Evolutionary conservation across 2,888 invertebrate species (phyloP), one percentile per base, ranked within the genome.

Genomic region (Drosophila flavopinicola): DNA sequence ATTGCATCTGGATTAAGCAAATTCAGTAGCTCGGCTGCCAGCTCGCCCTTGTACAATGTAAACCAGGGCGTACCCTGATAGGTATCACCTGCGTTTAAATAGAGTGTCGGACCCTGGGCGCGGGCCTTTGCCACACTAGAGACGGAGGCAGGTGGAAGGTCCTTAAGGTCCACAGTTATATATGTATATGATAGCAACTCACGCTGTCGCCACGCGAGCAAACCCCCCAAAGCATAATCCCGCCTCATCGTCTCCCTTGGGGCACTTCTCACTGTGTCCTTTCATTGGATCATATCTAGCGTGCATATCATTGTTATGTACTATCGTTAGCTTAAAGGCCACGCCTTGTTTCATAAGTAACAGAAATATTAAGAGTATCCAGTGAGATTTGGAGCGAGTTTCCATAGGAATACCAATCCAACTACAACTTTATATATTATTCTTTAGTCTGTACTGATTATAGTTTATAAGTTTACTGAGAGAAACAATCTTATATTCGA

Each of bases 261-360:
- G 92, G 77, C 93, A 93, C 1, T 91, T 91, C 0, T 94, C 94
- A 9, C 94, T 94, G 41, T 92, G 92, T 59, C 92, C 92, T 5
- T 94, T 94, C 0, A 95, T 95, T 89, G 96, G 94, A 53, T 96
- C 95, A 84, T 94, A 96, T 63, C 94, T 93, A 1, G 95, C 94
- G 89, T 97, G 97, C 93, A 97, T 95, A 88, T 97, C 97, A 88
- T 97, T 97, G 72, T 95, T 96, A 90, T 97, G 97, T 0, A 97
- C 90, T 45, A 97, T 93, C 6, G 65, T 57, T 1, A 80, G 66
- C 60, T 78, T 73, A 6, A 84, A 54, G 0, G 65, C 60, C 29
- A 6, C 0, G 1, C 29, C 10, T 9, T 1, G 10, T 0, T 15
- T n/a, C 0, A 32, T 4, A 6, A 58, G 2, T 0, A 52, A n/a